Percentiles rank a stretch among this genome's conserved stretches.
Evolutionary conservation across 2,797 vertebrate species (phyloP).

Genomic region (Gallirallus australis): DNA sequence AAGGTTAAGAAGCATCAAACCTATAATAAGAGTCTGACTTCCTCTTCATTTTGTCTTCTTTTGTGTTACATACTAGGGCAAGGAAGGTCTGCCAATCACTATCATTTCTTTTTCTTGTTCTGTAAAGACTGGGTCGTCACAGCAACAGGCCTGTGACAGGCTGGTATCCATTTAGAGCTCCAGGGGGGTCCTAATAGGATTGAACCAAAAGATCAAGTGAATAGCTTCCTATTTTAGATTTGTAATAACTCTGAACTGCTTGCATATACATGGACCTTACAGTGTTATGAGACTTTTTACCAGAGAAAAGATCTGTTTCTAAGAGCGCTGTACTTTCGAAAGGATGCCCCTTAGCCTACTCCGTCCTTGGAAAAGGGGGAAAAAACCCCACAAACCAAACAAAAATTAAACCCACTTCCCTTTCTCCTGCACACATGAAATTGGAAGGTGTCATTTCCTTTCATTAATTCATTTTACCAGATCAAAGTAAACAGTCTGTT

Average conservation of each 20-base stretch:
- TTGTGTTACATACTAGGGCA: conserved; percentile 89
- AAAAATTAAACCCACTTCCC: conserved; percentile 43
- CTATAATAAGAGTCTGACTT: conserved; percentile 87
- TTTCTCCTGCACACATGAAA: conserved; percentile 2
- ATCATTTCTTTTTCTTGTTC: conserved; percentile 83
- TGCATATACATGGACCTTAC: conserved; percentile 81
- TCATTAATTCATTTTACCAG: conserved; percentile 87
- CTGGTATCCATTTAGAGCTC: conserved; percentile 84
- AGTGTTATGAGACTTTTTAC: conserved; percentile 77
- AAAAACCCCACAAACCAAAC: not conserved
- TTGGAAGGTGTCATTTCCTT: conserved; percentile 76
- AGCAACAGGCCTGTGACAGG: conserved; percentile 86
- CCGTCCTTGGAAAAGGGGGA: not conserved
- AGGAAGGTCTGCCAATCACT: conserved; percentile 91
- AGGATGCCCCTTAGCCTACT: not conserved
- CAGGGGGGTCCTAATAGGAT: conserved; percentile 87
- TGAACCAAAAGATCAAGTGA: conserved; percentile 85
- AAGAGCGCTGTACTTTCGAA: conserved; percentile 30
- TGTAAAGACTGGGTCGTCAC: conserved; percentile 86
- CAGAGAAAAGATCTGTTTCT: conserved; percentile 70
- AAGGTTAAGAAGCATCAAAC: conserved; percentile 89
- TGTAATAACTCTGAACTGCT: conserved; percentile 81
- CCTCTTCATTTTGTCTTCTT: conserved; percentile 91
- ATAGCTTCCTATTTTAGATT: conserved; percentile 83
- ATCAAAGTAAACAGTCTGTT: conserved; percentile 95